Conservation (phyloP, 2,113 vertebrate genomes). For the Hystrix cristata region DNA sequence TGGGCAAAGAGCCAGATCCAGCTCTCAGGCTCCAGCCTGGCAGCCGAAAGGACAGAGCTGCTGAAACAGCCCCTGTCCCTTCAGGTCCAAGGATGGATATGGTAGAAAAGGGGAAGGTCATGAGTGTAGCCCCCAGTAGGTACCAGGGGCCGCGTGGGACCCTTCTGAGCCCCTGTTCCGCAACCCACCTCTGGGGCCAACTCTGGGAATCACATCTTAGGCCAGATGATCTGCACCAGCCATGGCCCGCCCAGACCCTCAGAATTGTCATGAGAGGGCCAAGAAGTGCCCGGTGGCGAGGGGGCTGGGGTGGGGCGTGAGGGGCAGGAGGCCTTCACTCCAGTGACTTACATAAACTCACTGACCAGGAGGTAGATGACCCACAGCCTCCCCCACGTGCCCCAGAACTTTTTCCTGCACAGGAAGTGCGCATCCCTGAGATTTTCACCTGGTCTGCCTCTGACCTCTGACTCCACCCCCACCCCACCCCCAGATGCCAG, state of each 20-base stretch:
- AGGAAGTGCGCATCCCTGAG: background rate
- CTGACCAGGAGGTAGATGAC: background rate
- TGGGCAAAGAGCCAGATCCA: slow-evolving; percentile 68
- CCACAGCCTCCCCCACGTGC: background rate
- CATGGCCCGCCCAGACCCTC: background rate
- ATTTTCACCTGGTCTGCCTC: background rate
- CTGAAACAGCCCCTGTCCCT: background rate
- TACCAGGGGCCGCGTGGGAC: background rate
- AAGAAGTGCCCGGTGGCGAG: background rate
- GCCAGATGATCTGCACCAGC: background rate
- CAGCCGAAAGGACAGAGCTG: background rate
- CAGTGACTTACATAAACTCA: background rate
- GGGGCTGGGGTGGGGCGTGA: fast-evolving
- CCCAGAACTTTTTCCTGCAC: background rate
- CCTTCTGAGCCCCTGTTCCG: background rate
- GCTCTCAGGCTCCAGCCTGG: slow-evolving; percentile 26
- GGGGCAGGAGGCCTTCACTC: background rate
- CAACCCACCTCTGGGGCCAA: background rate
- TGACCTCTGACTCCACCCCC: background rate
- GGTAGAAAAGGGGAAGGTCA: background rate
- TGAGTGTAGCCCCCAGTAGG: background rate
- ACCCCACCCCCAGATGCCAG: background rate
- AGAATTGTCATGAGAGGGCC: background rate
- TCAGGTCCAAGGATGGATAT: background rate
- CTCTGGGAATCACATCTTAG: background rate